These are phyloP conservation scores for Copidosoma aretas DNA, from an alignment of 2,888 invertebrate species.

Conservation along the genomic window DNA sequence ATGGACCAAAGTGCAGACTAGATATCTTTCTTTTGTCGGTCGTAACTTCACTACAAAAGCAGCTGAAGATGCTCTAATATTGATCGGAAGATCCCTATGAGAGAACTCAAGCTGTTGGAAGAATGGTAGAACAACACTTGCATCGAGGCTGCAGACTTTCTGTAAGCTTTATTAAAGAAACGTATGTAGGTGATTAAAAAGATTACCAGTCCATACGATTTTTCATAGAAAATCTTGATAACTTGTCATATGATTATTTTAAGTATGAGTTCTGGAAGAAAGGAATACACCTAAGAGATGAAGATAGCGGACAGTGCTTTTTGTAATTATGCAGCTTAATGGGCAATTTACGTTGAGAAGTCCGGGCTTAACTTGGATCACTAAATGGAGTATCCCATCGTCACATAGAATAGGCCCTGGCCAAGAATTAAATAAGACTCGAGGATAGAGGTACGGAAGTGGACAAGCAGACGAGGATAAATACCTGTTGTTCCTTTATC, in stretches of 20 bases:
- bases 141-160: no score
- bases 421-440: conserved; percentile 95
- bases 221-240: conserved; percentile 10
- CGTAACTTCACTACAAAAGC: conserved; percentile 71
- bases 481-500: conserved; percentile 95
- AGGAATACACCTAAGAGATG: conserved; percentile 77
- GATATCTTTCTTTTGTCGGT: conserved; percentile 81
- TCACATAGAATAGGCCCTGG: conserved; percentile 93
- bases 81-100: conserved; percentile 89
- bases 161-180: conserved; percentile 72
- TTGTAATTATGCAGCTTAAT: conserved; percentile 92
- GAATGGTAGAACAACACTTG: conserved; percentile 79
- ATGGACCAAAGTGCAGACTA: conserved; percentile 80
- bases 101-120: conserved; percentile 85
- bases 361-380: conserved; percentile 83
- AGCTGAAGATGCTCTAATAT: conserved; percentile 65
- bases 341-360: conserved; percentile 89
- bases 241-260: conserved; percentile 44
- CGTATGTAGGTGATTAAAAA: conserved; percentile 64
- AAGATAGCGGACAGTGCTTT: conserved; percentile 95
- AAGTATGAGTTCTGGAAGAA: conserved; percentile 73
- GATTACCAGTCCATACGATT: background rate
- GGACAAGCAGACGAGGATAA: conserved; percentile 69
- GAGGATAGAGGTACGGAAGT: conserved; percentile 56
- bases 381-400: conserved; percentile 86